Conservation (phyloP, 2,888 invertebrate species). For the Agrotis segetum region DNA sequence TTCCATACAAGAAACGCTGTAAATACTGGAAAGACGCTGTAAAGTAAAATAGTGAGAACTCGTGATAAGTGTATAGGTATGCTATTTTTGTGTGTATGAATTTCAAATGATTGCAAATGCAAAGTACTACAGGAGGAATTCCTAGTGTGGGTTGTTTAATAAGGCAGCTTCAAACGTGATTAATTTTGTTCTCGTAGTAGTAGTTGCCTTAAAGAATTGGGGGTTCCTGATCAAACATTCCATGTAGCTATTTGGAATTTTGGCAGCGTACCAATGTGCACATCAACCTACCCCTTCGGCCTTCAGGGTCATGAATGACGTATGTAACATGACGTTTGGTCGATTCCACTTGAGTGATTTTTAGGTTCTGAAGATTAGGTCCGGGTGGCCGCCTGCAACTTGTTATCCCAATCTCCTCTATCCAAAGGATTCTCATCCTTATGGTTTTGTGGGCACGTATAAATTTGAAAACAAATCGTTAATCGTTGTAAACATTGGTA, state of each 20-base stretch:
- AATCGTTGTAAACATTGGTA: slow-evolving; percentile 41
- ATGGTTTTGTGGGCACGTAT: neutral
- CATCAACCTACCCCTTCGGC: neutral
- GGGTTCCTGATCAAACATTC: neutral
- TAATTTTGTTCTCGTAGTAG: neutral
- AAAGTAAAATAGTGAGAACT: no score
- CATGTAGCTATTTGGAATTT: neutral
- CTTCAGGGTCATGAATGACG: slow-evolving; percentile 38
- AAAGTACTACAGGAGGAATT: no score
- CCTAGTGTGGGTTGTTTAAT: no score
- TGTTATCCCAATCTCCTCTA: slow-evolving; percentile 21
- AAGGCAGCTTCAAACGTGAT: no score
- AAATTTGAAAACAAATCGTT: slow-evolving; percentile 45
- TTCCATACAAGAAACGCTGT: no score
- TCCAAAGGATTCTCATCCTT: slow-evolving; percentile 23
- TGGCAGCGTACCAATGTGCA: slow-evolving; percentile 23
- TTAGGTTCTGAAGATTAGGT: slow-evolving; percentile 43
- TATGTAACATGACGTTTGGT: slow-evolving; percentile 50
- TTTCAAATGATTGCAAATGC: no score
- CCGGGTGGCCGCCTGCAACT: slow-evolving; percentile 29
- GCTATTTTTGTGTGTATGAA: no score
- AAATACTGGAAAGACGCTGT: no score
- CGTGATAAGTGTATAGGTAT: no score
- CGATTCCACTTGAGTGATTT: slow-evolving; percentile 43
- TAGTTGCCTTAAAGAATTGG: neutral